phyloP scores from a whole-genome alignment of 2,888 invertebrate genomes.

The Nemoura dubitans region DNA sequence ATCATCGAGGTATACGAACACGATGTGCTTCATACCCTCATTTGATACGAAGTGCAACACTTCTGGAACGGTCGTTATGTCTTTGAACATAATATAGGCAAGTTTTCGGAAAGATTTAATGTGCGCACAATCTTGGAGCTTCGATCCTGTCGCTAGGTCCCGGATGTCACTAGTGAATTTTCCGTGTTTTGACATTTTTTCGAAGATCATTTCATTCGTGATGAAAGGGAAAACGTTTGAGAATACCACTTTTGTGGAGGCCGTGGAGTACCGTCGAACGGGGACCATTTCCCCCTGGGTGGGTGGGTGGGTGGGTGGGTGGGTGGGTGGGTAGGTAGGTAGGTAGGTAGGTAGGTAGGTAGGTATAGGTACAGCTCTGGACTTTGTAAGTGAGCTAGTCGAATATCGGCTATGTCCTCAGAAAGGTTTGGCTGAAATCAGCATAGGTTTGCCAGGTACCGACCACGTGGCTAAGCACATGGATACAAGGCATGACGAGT shows the following conservation, averaged over 20 bases:
- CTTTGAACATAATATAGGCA: slow-evolving; percentile 13
- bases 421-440: no score
- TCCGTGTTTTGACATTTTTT: not conserved
- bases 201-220: not conserved
- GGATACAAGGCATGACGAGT: no score
- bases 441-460: no score
- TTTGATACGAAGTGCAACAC: slow-evolving; percentile 14
- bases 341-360: no score
- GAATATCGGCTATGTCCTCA: no score
- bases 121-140: not conserved
- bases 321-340: no score
- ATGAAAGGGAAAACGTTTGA: not conserved
- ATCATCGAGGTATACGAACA: no score
- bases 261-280: not conserved
- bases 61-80: not conserved
- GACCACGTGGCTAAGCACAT: no score
- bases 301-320: no score
- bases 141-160: slow-evolving; percentile 13
- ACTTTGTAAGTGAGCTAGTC: no score
- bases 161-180: not conserved
- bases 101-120: not conserved
- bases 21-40: not conserved
- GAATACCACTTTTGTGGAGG: slow-evolving; percentile 14
- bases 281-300: not conserved
- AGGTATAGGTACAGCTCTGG: no score